phyloP scores from a whole-genome alignment of 2,888 invertebrate species.

The Drosophila stalkeri region DNA sequence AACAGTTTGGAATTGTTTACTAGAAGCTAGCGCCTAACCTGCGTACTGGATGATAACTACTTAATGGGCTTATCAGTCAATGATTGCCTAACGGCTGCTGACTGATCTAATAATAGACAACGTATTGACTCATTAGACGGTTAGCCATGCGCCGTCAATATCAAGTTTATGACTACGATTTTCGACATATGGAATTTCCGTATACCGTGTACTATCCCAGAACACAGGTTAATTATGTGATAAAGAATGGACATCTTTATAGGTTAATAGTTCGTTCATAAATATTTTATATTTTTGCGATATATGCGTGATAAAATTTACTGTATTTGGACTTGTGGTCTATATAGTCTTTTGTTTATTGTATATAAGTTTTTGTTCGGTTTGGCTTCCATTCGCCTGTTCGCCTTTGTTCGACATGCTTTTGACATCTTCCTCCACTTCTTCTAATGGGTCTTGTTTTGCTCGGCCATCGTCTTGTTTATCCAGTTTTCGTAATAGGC shows the following conservation, averaged over 20 bases:
- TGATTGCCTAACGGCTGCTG: neutral
- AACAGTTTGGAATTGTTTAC: neutral
- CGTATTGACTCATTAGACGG: slow-evolving; percentile 18
- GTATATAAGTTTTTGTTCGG: slow-evolving; percentile 43
- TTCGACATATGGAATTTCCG: neutral
- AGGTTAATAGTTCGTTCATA: slow-evolving; percentile 38
- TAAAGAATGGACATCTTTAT: slow-evolving; percentile 28
- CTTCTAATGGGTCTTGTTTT: slow-evolving; percentile 53
- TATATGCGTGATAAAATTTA: slow-evolving; percentile 50
- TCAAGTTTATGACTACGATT: slow-evolving; percentile 29
- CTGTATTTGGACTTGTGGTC: slow-evolving; percentile 37
- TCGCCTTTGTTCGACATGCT: slow-evolving; percentile 18
- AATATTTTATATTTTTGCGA: slow-evolving; percentile 43
- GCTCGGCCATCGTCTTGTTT: slow-evolving; percentile 53
- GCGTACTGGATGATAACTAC: neutral
- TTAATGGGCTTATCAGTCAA: slow-evolving; percentile 27
- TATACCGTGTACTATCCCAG: neutral
- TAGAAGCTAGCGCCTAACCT: neutral
- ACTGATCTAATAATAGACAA: slow-evolving; percentile 32
- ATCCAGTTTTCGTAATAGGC: slow-evolving; percentile 82
- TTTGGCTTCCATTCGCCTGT: slow-evolving; percentile 19
- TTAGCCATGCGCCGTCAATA: neutral
- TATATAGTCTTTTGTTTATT: slow-evolving; percentile 14
- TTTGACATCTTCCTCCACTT: slow-evolving; percentile 16
- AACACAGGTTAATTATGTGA: slow-evolving; percentile 38